Conservation (phyloP, 2,113 vertebrate genomes). For the Hystrix brachyura region DNA sequence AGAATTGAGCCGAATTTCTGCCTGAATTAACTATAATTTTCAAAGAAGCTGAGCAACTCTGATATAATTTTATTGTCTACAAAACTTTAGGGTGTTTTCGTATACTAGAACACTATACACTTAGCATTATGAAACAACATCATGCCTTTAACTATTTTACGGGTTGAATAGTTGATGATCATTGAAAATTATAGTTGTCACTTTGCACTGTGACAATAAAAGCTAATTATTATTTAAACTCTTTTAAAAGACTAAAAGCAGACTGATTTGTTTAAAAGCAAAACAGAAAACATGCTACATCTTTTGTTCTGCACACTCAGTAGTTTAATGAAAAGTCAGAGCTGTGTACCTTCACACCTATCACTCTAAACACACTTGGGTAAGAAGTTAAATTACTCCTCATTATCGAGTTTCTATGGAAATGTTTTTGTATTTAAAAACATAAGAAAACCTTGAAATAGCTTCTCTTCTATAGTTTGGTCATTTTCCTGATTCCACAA, state of each 20-base stretch:
- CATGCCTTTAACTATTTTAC: not conserved
- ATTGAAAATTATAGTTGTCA: constrained; percentile 64
- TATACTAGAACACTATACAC: not conserved
- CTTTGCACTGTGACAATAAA: constrained; percentile 5
- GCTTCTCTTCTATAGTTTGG: not conserved
- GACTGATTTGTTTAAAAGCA: constrained; percentile 42
- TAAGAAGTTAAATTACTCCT: constrained; percentile 42
- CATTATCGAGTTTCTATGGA: constrained; percentile 55
- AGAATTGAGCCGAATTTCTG: not conserved
- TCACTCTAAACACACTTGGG: not conserved
- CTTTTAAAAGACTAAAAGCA: constrained; percentile 23
- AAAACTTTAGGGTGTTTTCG: not conserved
- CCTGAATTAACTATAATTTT: not conserved
- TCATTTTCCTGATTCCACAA: constrained; percentile 64
- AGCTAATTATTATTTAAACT: not conserved
- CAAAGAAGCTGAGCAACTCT: not conserved
- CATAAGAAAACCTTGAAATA: constrained; percentile 60
- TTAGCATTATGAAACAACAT: constrained; percentile 22
- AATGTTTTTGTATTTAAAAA: constrained; percentile 69
- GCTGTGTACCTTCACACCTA: not conserved
- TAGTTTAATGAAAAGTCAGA: not conserved
- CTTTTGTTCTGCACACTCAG: not conserved
- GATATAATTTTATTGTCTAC: not conserved
- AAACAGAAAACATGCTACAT: not conserved
- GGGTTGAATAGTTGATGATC: not conserved